Conservation (phyloP, 1,140 invertebrate genomes). For the Homarus americanus region DNA sequence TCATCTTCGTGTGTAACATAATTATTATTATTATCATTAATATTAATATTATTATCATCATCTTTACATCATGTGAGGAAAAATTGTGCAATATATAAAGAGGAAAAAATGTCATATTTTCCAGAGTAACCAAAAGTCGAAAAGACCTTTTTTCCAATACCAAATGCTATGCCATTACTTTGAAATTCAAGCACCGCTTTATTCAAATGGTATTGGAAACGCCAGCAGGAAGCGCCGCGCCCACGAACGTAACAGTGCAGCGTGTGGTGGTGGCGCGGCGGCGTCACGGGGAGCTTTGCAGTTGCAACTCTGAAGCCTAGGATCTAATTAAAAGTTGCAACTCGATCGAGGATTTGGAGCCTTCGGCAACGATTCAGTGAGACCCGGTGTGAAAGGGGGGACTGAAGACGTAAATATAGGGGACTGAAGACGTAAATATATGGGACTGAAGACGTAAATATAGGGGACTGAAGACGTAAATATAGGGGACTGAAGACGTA, state of each 20-base stretch:
- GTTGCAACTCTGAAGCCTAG: slow-evolving; percentile 66
- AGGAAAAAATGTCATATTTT: slow-evolving; percentile 8
- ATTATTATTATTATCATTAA: no score
- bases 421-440: neutral
- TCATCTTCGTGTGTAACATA: slow-evolving; percentile 11
- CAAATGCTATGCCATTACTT: neutral
- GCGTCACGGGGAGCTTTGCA: slow-evolving; percentile 37
- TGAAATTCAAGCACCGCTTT: neutral
- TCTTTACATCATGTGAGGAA: slow-evolving; percentile 47
- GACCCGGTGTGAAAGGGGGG: neutral
- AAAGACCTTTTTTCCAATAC: slow-evolving; percentile 2
- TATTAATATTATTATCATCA: no score
- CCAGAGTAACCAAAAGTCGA: neutral
- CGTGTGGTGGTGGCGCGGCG: neutral
- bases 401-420: no score
- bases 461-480: neutral
- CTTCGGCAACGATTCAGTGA: slow-evolving; percentile 2
- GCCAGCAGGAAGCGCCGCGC: neutral
- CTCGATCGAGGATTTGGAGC: slow-evolving; percentile 31
- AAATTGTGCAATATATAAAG: slow-evolving; percentile 43
- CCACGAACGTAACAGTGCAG: neutral
- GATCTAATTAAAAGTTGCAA: slow-evolving; percentile 56
- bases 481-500: no score
- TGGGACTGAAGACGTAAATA: neutral
- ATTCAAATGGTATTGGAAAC: slow-evolving; percentile 4